Conservation (phyloP, 2,888 invertebrate genomes). For the Leptogaster cylindrica region DNA sequence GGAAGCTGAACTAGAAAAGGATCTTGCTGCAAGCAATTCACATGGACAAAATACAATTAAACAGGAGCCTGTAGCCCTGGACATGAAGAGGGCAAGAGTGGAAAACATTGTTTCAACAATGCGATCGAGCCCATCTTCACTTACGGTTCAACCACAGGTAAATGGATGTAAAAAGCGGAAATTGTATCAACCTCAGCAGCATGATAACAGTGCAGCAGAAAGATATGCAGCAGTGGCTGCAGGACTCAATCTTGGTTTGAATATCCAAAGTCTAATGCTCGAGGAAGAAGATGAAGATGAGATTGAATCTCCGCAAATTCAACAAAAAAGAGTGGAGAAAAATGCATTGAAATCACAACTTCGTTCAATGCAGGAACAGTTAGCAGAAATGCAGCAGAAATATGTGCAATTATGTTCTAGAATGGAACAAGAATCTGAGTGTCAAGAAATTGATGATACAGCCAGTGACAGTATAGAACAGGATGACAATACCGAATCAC, state of each 20-base stretch:
- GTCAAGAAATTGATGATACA: slow-evolving; percentile 76
- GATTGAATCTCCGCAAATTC: slow-evolving; percentile 76
- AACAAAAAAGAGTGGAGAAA: slow-evolving; percentile 85
- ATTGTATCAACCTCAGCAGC: slow-evolving; percentile 93
- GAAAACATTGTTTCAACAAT: slow-evolving; percentile 95
- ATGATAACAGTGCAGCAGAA: slow-evolving; percentile 72
- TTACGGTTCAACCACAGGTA: slow-evolving; percentile 68
- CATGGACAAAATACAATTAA: slow-evolving; percentile 47
- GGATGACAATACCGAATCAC: slow-evolving; percentile 60
- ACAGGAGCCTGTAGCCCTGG: slow-evolving; percentile 69
- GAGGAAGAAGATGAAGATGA: slow-evolving; percentile 81
- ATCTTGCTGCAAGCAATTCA: slow-evolving; percentile 55
- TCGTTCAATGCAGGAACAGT: slow-evolving; percentile 85
- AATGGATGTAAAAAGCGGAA: slow-evolving; percentile 96
- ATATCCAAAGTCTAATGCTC: slow-evolving; percentile 66
- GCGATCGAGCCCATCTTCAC: slow-evolving; percentile 80
- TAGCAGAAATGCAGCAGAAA: slow-evolving; percentile 90
- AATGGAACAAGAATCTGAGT: slow-evolving; percentile 80
- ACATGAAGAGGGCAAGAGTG: slow-evolving; percentile 90
- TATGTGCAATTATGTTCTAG: slow-evolving; percentile 86
- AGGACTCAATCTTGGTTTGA: slow-evolving; percentile 67
- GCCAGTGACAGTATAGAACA: slow-evolving; percentile 72
- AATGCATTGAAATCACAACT: slow-evolving; percentile 85
- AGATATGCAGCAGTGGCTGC: slow-evolving; percentile 66
- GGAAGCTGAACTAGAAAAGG: slow-evolving; percentile 68